Evolutionary conservation across 2,888 invertebrate species (phyloP).

Genomic region (Hypena proboscidalis): DNA sequence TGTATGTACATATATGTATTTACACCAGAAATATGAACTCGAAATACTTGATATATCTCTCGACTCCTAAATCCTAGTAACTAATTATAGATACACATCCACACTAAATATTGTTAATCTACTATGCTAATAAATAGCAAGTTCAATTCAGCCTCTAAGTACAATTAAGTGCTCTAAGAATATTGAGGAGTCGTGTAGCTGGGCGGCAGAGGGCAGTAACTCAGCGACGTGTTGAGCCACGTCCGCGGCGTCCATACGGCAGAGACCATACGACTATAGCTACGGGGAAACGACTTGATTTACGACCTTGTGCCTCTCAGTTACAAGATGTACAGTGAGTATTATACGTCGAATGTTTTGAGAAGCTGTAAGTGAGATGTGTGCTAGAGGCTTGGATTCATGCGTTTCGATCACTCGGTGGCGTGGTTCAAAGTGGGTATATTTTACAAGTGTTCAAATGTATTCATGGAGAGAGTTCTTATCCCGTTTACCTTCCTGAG

Average conservation of each 20-base stretch:
- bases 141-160: slow-evolving; percentile 79
- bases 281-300: slow-evolving; percentile 47
- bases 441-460: slow-evolving; percentile 78
- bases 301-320: slow-evolving; percentile 81
- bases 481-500: slow-evolving; percentile 60
- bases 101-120: slow-evolving; percentile 74
- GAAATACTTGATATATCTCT: slow-evolving; percentile 43
- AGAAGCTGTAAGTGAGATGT: slow-evolving; percentile 84
- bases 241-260: slow-evolving; percentile 24
- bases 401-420: slow-evolving; percentile 85
- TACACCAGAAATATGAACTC: slow-evolving; percentile 21
- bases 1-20: slow-evolving; percentile 1
- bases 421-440: slow-evolving; percentile 81
- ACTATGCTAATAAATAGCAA: slow-evolving; percentile 78
- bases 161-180: slow-evolving; percentile 75
- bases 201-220: slow-evolving; percentile 80
- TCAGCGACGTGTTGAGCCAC: slow-evolving; percentile 47
- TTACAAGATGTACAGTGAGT: slow-evolving; percentile 77
- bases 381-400: slow-evolving; percentile 84
- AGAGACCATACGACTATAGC: slow-evolving; percentile 30
- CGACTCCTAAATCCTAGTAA: slow-evolving; percentile 65
- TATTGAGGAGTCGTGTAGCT: slow-evolving; percentile 74
- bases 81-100: slow-evolving; percentile 71
- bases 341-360: slow-evolving; percentile 77
- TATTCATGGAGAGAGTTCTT: slow-evolving; percentile 69